Evolutionary conservation across 2,797 vertebrate genomes (phyloP).

Genomic region (Crocidura indochinensis): DNA sequence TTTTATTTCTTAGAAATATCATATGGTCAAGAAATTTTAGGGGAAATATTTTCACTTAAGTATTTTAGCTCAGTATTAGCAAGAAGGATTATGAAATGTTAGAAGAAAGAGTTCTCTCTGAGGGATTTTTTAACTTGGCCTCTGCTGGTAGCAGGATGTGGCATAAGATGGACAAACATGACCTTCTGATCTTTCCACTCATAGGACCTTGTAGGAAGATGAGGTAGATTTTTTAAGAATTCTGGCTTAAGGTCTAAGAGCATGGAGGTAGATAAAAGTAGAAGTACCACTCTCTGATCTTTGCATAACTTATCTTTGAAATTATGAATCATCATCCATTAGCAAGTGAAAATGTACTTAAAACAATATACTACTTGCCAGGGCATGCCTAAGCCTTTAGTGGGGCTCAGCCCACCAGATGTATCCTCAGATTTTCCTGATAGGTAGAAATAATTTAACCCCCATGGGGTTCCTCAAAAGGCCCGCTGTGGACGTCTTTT

Average conservation of each 20-base stretch:
- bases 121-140: constrained; percentile 51
- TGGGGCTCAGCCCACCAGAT: too few relatives aligned
- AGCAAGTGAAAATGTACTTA: constrained; percentile 55
- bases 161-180: constrained; percentile 38
- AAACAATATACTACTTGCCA: constrained; percentile 52
- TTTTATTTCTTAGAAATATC: constrained; percentile 54
- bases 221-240: constrained; percentile 61
- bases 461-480: too few relatives aligned
- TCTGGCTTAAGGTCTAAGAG: constrained; percentile 48
- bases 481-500: too few relatives aligned
- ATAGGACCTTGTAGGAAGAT: constrained; percentile 61
- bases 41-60: constrained; percentile 38
- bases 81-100: constrained; percentile 49
- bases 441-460: too few relatives aligned
- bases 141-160: constrained; percentile 47
- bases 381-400: too few relatives aligned
- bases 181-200: constrained; percentile 16
- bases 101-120: constrained; percentile 37
- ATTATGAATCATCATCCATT: constrained; percentile 50
- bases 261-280: constrained; percentile 34
- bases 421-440: too few relatives aligned
- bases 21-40: constrained; percentile 35
- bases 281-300: constrained; percentile 14
- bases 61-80: constrained; percentile 67
- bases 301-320: constrained; percentile 59